A percentile compares a stretch with the other conserved stretches of the same genome.
Conservation (phyloP, 2,888 invertebrate species). For the Bruchidius siliquastri region DNA sequence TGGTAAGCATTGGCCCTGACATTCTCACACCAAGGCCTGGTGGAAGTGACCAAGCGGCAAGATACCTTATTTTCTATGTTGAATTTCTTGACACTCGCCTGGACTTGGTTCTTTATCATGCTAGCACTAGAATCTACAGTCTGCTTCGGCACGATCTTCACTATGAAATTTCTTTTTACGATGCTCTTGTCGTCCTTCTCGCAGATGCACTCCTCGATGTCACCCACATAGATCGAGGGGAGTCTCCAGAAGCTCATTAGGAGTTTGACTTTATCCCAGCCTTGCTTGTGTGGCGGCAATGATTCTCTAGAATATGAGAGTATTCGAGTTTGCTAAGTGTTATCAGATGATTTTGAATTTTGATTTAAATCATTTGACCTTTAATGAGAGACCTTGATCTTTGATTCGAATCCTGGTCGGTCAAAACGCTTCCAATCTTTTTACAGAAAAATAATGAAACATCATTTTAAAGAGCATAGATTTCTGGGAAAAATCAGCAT, state of each 20-base stretch:
- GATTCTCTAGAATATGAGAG: conserved; percentile 27
- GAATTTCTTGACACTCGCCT: conserved; percentile 32
- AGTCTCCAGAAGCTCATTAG: conserved; percentile 49
- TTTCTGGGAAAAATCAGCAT: no score
- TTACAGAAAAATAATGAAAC: no score
- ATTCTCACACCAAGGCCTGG: conserved; percentile 47
- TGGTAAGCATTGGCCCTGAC: conserved; percentile 40
- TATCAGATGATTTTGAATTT: no score
- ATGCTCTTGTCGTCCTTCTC: conserved; percentile 37
- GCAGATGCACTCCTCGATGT: conserved; percentile 40
- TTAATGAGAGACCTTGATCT: no score
- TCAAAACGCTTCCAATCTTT: no score
- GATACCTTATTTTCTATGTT: conserved; percentile 39
- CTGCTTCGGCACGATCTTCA: conserved; percentile 45
- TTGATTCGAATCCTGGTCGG: no score
- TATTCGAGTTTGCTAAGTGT: no score
- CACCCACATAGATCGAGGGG: conserved; percentile 39
- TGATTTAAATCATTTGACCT: no score
- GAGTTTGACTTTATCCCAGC: conserved; percentile 43
- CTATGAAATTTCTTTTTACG: conserved; percentile 38
- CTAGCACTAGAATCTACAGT: conserved; percentile 30
- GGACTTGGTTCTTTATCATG: conserved; percentile 31
- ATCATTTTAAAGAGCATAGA: no score
- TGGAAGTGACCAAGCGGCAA: conserved; percentile 32
- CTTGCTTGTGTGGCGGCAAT: conserved; percentile 38